phyloP scores from a whole-genome alignment of 2,797 vertebrate species.

The Halcyon chelicuti region DNA sequence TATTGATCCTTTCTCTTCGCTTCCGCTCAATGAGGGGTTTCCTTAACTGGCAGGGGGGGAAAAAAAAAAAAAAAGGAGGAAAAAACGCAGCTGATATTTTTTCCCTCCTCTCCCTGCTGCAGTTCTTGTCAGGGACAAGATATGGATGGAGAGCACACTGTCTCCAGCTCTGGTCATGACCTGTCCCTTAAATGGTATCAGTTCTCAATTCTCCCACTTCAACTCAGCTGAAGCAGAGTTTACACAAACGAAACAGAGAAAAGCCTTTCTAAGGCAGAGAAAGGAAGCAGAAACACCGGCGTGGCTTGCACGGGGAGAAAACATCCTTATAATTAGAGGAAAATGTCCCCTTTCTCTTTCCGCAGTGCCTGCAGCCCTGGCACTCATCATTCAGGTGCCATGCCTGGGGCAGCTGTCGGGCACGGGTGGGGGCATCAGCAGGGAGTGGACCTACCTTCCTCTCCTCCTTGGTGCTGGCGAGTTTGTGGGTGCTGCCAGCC shows the following conservation, averaged over 20 bases:
- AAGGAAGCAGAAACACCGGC: background rate
- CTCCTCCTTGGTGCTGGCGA: constrained; percentile 83
- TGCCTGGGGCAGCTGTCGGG: rapidly evolving
- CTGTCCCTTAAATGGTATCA: background rate
- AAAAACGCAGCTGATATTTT: background rate
- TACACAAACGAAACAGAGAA: constrained; percentile 66
- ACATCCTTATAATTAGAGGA: background rate
- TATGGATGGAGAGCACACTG: background rate
- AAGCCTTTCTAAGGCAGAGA: background rate
- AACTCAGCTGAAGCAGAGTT: constrained; percentile 18
- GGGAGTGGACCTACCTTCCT: constrained; percentile 83
- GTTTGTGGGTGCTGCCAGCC: constrained; percentile 74
- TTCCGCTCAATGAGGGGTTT: constrained; percentile 92
- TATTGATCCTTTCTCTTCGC: constrained; percentile 90
- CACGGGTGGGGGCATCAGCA: rapidly evolving
- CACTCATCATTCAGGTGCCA: rapidly evolving
- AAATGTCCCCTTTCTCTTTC: background rate
- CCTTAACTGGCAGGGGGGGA: constrained; percentile 79
- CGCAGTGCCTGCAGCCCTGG: rapidly evolving
- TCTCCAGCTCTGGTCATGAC: too few relatives aligned
- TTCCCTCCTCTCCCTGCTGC: background rate
- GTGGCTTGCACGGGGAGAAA: background rate
- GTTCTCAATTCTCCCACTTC: background rate
- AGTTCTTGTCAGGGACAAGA: background rate
- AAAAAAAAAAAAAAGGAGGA: background rate